A percentile compares a stretch with the other conserved stretches of the same genome.
Conservation (phyloP, 2,888 invertebrate species). For the Petrolisthes cinctipes region DNA sequence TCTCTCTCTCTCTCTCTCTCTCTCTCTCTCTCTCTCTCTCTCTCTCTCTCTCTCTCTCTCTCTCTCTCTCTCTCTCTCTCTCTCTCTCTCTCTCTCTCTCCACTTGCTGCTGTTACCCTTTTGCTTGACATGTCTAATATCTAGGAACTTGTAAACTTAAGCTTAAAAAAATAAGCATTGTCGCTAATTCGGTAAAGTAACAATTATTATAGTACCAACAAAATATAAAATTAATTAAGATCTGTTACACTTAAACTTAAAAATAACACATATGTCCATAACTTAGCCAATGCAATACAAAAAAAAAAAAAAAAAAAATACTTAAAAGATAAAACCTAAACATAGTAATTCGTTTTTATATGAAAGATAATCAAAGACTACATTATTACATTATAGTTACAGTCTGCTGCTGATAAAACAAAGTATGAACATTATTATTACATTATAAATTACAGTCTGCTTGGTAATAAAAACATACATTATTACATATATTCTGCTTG, state of each 20-base stretch:
- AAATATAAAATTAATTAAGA: conserved; percentile 45
- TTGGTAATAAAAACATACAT: no score
- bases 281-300: conserved; percentile 42
- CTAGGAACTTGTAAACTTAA: conserved; percentile 63
- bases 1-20: no score
- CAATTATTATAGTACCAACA: conserved; percentile 54
- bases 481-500: no score
- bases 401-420: conserved; percentile 27
- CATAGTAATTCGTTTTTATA: conserved; percentile 54
- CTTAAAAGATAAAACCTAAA: conserved; percentile 44
- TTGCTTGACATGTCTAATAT: conserved; percentile 52
- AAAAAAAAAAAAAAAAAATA: conserved; percentile 1
- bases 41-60: no score
- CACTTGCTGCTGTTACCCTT: conserved; percentile 6
- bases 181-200: conserved; percentile 62
- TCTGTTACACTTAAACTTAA: conserved; percentile 50
- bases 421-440: conserved; percentile 8
- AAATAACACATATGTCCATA: conserved; percentile 30
- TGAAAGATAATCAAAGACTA: conserved; percentile 46
- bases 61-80: no score
- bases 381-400: not conserved
- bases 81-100: no score
- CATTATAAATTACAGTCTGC: no score
- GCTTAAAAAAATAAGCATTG: conserved; percentile 54
- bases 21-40: no score